A percentile compares a stretch with the other conserved stretches of the same genome.
Evolutionary conservation across 2,113 vertebrate species (phyloP).

Genomic region (Balaenoptera acutorostrata): DNA sequence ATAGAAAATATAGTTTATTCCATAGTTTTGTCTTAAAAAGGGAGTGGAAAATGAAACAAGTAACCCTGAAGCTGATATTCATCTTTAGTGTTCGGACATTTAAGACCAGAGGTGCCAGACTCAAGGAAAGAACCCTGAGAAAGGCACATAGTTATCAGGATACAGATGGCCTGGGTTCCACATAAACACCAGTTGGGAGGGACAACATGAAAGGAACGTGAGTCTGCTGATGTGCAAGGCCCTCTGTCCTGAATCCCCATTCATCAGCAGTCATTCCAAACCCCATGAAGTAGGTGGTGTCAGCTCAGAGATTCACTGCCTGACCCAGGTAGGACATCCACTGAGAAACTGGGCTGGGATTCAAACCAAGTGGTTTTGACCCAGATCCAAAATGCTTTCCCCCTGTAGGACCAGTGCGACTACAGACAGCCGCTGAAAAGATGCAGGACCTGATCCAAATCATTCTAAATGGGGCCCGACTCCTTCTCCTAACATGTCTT

Average conservation of each 20-base stretch:
- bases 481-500: not conserved
- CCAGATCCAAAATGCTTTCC: not conserved
- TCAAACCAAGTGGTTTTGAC: not conserved
- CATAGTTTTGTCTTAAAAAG: not conserved
- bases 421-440: not conserved
- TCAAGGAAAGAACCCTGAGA: not conserved
- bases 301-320: not conserved
- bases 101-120: not conserved
- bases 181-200: not conserved
- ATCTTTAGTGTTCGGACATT: not conserved
- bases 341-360: not conserved
- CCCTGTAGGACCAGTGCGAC: not conserved
- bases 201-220: not conserved
- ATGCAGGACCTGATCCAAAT: not conserved
- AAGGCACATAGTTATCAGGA: not conserved
- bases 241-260: not conserved
- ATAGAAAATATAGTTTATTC: not conserved
- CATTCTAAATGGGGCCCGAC: not conserved
- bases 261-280: not conserved
- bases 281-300: not conserved
- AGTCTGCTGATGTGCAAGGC: fast-evolving
- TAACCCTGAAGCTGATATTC: not conserved
- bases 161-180: not conserved
- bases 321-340: not conserved
- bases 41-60: not conserved